A percentile compares a stretch with the other conserved stretches of the same genome.
phyloP scores from a whole-genome alignment of 2,113 vertebrate genomes.

The Apteryx owenii region DNA sequence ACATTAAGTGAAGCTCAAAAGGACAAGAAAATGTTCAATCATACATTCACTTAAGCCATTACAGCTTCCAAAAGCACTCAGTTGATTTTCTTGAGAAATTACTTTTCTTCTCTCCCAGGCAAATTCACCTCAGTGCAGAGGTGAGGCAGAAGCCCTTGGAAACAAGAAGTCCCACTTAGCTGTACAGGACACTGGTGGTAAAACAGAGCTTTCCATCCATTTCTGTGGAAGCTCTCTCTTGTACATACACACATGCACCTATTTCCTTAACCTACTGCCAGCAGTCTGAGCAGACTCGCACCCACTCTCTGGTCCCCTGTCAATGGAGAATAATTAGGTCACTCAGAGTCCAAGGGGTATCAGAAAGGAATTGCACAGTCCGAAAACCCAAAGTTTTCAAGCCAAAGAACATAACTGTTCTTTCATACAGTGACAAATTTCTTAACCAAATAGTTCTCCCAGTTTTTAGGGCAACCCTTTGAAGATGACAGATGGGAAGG shows the following conservation, averaged over 20 bases:
- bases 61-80: neutral
- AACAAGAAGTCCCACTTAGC: neutral
- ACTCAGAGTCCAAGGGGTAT: neutral
- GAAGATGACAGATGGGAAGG: neutral
- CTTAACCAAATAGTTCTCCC: neutral
- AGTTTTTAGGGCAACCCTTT: neutral
- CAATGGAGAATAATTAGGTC: neutral
- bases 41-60: conserved; percentile 10
- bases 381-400: neutral
- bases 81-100: conserved; percentile 40
- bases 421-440: neutral
- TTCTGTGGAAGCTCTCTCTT: neutral
- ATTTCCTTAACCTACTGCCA: neutral
- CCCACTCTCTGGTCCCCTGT: neutral
- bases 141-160: neutral
- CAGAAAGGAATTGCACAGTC: neutral
- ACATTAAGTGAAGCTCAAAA: conserved; percentile 11
- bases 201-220: neutral
- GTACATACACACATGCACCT: neutral
- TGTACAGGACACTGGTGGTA: neutral
- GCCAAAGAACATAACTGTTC: neutral
- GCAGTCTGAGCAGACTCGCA: neutral
- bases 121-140: neutral
- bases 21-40: conserved; percentile 15
- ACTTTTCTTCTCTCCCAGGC: neutral